Base-by-base conservation (phyloP, 2,797 vertebrate genomes). In the Spheniscus humboldti region DNA sequence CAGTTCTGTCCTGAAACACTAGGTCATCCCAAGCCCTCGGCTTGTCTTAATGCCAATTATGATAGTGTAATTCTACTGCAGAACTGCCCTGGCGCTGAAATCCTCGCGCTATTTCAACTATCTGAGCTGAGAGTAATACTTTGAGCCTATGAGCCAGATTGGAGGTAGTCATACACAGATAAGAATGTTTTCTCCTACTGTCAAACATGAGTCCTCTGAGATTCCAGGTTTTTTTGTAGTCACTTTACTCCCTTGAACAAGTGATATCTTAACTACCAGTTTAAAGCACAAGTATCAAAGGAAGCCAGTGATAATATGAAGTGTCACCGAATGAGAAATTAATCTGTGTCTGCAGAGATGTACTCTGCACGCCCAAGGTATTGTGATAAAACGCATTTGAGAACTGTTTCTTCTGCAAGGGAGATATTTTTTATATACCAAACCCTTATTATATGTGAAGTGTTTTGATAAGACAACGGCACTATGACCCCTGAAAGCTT, bases 381-480 rank as follows among this genome's bases (percentile, higher is more conserved):
- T 55, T 80, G 57, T 82, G 85, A 90, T 92, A 95, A 89, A 96
- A 92, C 48, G 64, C 75, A 80, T 85, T 80, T 71, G 59, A 86
- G 75, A 93, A 81, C 88, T 48, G 55, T 90, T 92, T 94, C 69
- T 90, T 91, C 91, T 88, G 50, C 71, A 78, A 85, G 67, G 56
- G 47, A 94, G 66, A 55, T 59, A 5, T 48, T 72, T 86, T 89
- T 56, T 16, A n/a, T 90, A 68, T 80, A 71, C 72, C 72, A 84
- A 92, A 73, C 19, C 28, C 50, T 89, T 84, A 88, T 88, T 93
- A 14, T 52, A 82, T 72, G 78, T 91, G 86, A 97, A 90, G 57
- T 88, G 84, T 95, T 94, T 94, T 96, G 91, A 92, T 96, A 91
- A 92, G 89, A 68, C 86, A 73, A 71, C 86, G 90, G 72, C 47